These are phyloP conservation scores for Tachina grossa DNA, from an alignment of 2,888 invertebrate genomes.

Conservation along the genomic window DNA sequence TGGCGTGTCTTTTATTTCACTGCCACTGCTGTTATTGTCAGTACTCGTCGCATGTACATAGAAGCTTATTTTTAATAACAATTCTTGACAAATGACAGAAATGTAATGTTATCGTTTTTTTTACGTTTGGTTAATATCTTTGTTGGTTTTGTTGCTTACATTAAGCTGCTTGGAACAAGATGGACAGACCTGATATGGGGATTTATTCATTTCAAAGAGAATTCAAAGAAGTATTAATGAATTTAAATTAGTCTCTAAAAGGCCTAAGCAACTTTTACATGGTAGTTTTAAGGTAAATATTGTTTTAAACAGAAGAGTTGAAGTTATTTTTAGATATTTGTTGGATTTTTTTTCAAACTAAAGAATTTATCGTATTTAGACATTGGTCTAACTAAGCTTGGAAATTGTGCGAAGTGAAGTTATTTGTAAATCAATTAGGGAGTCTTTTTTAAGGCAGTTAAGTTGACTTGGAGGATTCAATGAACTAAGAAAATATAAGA, in stretches of 20 bases:
- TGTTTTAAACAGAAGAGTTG: slow-evolving; percentile 15
- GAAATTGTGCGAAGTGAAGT: slow-evolving; percentile 9
- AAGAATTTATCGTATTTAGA: background rate
- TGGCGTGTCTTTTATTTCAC: slow-evolving; percentile 46
- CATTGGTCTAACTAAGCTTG: background rate
- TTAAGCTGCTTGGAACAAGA: slow-evolving; percentile 34
- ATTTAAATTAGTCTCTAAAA: slow-evolving; percentile 47
- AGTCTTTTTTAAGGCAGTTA: background rate
- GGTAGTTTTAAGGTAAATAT: slow-evolving; percentile 25
- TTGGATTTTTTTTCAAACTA: background rate
- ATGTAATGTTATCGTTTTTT: slow-evolving; percentile 52
- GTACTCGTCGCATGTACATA: background rate
- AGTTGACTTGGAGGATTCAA: background rate
- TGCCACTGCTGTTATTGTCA: slow-evolving; percentile 4
- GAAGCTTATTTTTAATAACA: slow-evolving; percentile 44
- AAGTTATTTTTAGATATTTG: slow-evolving; percentile 31
- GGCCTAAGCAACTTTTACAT: slow-evolving; percentile 31
- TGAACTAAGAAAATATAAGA: background rate
- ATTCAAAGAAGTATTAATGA: slow-evolving; percentile 9
- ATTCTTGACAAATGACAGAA: slow-evolving; percentile 65
- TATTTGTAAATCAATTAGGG: slow-evolving; percentile 26
- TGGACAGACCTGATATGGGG: slow-evolving; percentile 1
- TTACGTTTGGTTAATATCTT: slow-evolving; percentile 15
- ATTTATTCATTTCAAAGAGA: slow-evolving; percentile 9
- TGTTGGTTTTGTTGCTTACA: slow-evolving; percentile 30